phyloP scores from a whole-genome alignment of 1,140 invertebrate species.

The Lepidurus couesii region DNA sequence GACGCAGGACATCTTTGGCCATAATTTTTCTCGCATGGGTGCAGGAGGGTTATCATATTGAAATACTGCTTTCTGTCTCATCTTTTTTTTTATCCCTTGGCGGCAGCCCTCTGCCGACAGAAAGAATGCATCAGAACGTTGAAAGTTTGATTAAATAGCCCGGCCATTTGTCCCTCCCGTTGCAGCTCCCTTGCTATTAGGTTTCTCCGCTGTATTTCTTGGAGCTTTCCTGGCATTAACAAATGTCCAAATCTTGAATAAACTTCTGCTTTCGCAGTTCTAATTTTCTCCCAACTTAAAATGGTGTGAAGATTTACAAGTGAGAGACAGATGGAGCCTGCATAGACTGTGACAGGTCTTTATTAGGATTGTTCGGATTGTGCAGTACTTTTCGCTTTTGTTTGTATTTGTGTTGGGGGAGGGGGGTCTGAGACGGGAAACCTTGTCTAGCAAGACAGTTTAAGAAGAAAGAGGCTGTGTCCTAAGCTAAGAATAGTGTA shows the following conservation, averaged over 20 bases:
- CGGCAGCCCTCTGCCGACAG: neutral
- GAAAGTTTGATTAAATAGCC: neutral
- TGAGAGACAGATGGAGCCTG: neutral
- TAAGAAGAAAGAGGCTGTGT: neutral
- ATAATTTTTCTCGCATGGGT: neutral
- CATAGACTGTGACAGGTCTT: neutral
- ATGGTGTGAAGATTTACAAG: neutral
- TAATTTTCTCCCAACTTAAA: neutral
- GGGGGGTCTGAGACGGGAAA: neutral
- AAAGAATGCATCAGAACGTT: neutral
- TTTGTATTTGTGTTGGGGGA: neutral
- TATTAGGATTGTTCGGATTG: neutral
- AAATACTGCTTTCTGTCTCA: neutral
- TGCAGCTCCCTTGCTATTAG: neutral
- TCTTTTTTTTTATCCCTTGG: neutral
- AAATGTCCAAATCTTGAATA: neutral
- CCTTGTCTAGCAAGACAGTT: neutral
- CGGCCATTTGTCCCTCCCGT: neutral
- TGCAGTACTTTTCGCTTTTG: neutral
- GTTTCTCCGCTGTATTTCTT: neutral
- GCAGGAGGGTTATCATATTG: neutral
- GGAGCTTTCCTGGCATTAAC: neutral
- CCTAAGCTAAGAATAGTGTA: constrained; percentile 5
- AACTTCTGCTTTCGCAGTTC: too few species aligned
- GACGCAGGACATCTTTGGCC: neutral